These are phyloP conservation scores for Cariama cristata DNA, from an alignment of 2,113 vertebrate genomes.

Conservation along the genomic window DNA sequence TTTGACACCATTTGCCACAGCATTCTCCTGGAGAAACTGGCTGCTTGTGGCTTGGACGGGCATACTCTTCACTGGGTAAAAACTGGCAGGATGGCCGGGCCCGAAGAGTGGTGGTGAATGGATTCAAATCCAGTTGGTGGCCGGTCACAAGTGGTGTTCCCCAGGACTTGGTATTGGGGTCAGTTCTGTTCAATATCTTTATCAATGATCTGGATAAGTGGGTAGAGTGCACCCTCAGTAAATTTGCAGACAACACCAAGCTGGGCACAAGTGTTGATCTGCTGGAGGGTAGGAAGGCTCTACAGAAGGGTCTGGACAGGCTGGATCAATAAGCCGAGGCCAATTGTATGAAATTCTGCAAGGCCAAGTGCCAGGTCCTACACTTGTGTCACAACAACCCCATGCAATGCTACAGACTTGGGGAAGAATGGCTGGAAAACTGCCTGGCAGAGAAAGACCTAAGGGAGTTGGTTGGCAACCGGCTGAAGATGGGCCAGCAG, in stretches of 20 bases:
- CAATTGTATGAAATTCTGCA: too few species aligned
- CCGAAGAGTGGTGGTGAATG: background rate
- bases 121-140: too few species aligned
- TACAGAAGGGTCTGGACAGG: too few species aligned
- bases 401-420: too few species aligned
- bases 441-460: background rate
- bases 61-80: background rate
- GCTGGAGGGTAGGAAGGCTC: too few species aligned
- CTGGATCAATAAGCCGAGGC: too few species aligned
- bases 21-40: background rate
- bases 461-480: background rate
- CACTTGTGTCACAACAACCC: background rate
- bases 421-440: background rate
- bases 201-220: rapidly evolving
- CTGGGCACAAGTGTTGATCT: too few species aligned
- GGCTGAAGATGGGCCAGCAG: background rate
- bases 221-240: background rate
- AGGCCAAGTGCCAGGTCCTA: too few species aligned
- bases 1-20: too few species aligned
- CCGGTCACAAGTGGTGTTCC: rapidly evolving
- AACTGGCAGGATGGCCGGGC: rapidly evolving
- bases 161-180: background rate
- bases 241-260: too few species aligned
- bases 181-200: background rate
- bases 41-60: background rate